Evolutionary conservation across 2,113 vertebrate species (phyloP), one percentile per base, ranked within the genome.

Genomic region (Ceyx margarethae): DNA sequence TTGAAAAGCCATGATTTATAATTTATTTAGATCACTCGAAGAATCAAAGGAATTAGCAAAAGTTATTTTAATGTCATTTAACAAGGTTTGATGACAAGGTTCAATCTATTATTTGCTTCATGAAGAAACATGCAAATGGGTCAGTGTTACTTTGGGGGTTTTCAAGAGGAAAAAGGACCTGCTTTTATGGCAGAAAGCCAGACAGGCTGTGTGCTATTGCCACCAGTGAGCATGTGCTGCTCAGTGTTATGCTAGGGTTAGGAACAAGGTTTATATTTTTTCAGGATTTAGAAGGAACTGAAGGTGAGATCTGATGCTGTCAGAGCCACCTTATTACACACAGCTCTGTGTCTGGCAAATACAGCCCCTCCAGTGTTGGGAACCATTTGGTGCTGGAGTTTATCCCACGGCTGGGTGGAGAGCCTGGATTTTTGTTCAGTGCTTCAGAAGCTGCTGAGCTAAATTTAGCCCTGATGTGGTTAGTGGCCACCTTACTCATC

Each of bases 391-490:
- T 12, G 13, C 11, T 73, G 15, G 43, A 28, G 26, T 48, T 78
- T 48, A 31, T 79, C 48, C 67, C 45, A 4, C 13, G 51, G 71
- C 75, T 75, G 58, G 18, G 42, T 50, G 82, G 54, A 68, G 77
- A 76, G 62, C 42, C 48, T 73, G 66, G 11, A 1, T 29, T 68
- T 73, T 48, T 23, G 11, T 35, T 40, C 10, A 29, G 12, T 5
- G 5, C 1, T 1, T 3, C 51, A 21, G 17, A 22, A 73, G 45
- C 37, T 69, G 66, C 87, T 67, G 75, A 82, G 42, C 87, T 91
- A 54, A 93, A 1, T 91, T 94, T 62, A 54, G 54, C 45, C 42
- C 58, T 45, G 67, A 72, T 90, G 68, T 66, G 80, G 85, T 66
- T 76, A 61, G 66, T 2, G 8, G 64, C 58, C 50, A 43, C 42